A percentile compares a stretch with the other conserved stretches of the same genome.
Conservation (phyloP, 2,113 vertebrate species). For the Egretta garzetta region DNA sequence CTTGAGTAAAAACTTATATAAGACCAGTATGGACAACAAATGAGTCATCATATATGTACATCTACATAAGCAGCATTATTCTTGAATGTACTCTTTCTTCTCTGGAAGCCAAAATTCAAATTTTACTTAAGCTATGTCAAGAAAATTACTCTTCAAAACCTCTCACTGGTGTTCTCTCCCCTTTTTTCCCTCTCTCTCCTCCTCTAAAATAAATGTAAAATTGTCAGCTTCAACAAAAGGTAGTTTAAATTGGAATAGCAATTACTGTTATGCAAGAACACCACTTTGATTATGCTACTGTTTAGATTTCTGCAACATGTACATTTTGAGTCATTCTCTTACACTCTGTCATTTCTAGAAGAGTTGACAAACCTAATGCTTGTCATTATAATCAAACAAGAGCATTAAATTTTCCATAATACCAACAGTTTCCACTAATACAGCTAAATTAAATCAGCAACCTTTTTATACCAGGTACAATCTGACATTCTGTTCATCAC, state of each 20-base stretch:
- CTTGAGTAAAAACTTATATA: background rate
- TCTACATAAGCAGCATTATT: background rate
- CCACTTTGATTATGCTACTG: background rate
- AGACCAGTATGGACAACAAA: background rate
- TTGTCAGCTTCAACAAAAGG: background rate
- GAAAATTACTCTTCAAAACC: background rate
- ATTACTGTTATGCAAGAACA: background rate
- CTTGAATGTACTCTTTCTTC: background rate
- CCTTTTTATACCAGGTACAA: background rate
- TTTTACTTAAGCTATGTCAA: background rate
- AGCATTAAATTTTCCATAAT: background rate
- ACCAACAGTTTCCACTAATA: background rate
- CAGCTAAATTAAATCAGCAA: background rate
- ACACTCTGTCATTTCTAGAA: background rate
- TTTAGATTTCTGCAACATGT: background rate
- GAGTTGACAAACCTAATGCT: background rate
- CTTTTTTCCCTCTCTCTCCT: background rate
- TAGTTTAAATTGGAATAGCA: background rate
- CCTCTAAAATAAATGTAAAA: background rate
- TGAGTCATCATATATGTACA: background rate
- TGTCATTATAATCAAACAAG: background rate
- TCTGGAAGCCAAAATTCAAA: background rate
- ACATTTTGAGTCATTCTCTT: background rate
- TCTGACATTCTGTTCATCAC: background rate
- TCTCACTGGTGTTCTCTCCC: background rate